Conservation (phyloP, 1,140 invertebrate genomes). For the Pogonognathellus flavescens region DNA sequence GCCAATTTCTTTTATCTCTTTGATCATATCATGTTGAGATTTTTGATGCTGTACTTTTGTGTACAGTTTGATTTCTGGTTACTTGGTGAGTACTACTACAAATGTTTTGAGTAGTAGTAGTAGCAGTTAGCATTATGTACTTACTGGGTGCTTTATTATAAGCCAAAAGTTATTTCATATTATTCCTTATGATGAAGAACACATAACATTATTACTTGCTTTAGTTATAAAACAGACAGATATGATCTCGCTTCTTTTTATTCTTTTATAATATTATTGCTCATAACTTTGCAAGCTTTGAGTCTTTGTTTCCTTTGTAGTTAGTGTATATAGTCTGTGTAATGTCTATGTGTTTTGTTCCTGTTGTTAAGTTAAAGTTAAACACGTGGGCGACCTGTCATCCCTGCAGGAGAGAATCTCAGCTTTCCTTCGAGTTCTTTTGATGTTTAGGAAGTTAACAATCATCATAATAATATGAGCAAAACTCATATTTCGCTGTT, state of each 20-base stretch:
- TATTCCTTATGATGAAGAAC: no score
- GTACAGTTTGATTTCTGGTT: not conserved
- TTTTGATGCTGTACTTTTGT: not conserved
- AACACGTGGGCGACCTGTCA: not conserved
- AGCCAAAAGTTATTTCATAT: no score
- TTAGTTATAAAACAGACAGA: not conserved
- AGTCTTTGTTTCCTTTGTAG: not conserved
- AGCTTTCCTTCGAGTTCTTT: not conserved
- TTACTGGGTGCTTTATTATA: no score
- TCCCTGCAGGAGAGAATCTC: not conserved
- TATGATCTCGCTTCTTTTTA: not conserved
- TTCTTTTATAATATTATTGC: not conserved
- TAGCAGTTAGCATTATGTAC: not conserved
- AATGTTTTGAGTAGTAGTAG: not conserved
- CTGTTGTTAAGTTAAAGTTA: not conserved
- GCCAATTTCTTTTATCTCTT: not conserved
- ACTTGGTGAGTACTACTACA: not conserved
- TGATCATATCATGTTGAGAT: not conserved
- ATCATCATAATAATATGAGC: no score
- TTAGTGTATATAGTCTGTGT: not conserved
- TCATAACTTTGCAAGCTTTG: not conserved
- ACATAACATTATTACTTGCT: not conserved
- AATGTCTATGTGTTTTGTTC: not conserved
- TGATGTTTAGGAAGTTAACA: no score
- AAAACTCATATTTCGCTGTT: no score